Base-by-base conservation (phyloP, 1,140 invertebrate genomes). In the Drosophila serrata region DNA sequence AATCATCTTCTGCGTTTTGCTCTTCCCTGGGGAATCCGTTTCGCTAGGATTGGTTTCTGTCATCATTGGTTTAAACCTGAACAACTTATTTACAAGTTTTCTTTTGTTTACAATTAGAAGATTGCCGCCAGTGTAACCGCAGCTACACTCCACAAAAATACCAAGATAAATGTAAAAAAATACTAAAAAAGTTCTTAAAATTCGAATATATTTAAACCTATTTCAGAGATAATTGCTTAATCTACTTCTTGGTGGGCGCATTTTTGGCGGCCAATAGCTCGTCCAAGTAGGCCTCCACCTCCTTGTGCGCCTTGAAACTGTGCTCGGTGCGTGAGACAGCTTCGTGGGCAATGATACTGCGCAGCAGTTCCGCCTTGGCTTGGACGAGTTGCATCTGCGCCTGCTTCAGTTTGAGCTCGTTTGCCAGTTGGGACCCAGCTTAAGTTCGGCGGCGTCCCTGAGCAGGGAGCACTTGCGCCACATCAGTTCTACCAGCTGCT, bases 231-330 rank as follows among this genome's bases (percentile, higher is more conserved):
- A 39, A 27, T 48, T 48, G 12, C 19, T 13, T 42, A 24, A 51
- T 59, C 7, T 65, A 49, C 24, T 56, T 39, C 22, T 29, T 19
- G 22, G 24, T 43, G 49, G 35, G 8, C 46, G 8, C n/a, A 51
- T 48, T 43, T 19, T 69, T 73, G 11, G 55, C 24, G 24, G 40
- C 68, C 8, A 90, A 24, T 3, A 88, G 19, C 42, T 90, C 82
- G 49, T 92, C 75, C 12, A 92, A 33, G 51, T 90, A 78, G 5
- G 69, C 61, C 33, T 90, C 79, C 0, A 92, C 80, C 39, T 82
- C 91, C 35, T 82, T 78, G 45, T 91, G 69, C 4, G 91, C 91
- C 31, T 82, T 82, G 0, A 82, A 31, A 22, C 85, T 90, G 19
- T 92, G 74, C 22, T 92, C 91, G 6, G 88, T 72, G 9, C 80